phyloP scores from a whole-genome alignment of 1,140 invertebrate species.

The Heliconius melpomene region DNA sequence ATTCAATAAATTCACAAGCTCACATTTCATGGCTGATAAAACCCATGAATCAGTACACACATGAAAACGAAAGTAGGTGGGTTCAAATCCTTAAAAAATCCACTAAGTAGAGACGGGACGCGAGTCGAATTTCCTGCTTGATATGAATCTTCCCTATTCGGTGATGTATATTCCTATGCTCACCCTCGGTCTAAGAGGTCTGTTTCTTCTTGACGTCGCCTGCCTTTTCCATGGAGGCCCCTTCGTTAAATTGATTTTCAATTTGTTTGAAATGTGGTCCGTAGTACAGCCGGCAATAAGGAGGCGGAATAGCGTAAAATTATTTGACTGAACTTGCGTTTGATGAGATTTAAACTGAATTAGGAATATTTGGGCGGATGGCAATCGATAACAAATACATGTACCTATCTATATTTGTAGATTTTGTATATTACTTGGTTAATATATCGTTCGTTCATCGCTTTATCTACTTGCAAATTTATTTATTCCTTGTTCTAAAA shows the following conservation, averaged over 20 bases:
- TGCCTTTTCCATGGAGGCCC: slow-evolving; percentile 59
- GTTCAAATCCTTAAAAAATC: slow-evolving; percentile 75
- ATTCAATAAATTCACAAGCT: slow-evolving; percentile 72
- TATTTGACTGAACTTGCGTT: slow-evolving; percentile 66
- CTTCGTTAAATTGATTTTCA: slow-evolving; percentile 79
- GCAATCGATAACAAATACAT: slow-evolving; percentile 22
- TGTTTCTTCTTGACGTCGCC: slow-evolving; percentile 63
- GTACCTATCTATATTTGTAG: background rate
- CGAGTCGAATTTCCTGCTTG: slow-evolving; percentile 77
- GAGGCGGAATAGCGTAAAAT: slow-evolving; percentile 76
- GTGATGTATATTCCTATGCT: slow-evolving; percentile 79
- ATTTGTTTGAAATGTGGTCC: slow-evolving; percentile 79
- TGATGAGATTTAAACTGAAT: slow-evolving; percentile 71
- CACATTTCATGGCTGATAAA: slow-evolving; percentile 79
- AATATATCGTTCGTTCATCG: background rate
- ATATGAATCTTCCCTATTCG: slow-evolving; percentile 80
- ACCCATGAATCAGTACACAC: slow-evolving; percentile 78
- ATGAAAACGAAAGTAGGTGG: slow-evolving; percentile 68
- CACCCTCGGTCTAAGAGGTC: slow-evolving; percentile 56
- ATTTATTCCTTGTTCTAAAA: too few relatives aligned
- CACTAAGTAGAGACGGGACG: slow-evolving; percentile 63
- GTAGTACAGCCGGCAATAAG: slow-evolving; percentile 72
- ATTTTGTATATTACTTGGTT: background rate
- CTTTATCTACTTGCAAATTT: background rate
- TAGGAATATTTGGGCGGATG: slow-evolving; percentile 40